Percentiles rank a stretch among this genome's conserved stretches.
These are phyloP conservation scores for Latrodectus geometricus DNA, from an alignment of 1,140 invertebrate genomes.

Conservation along the genomic window DNA sequence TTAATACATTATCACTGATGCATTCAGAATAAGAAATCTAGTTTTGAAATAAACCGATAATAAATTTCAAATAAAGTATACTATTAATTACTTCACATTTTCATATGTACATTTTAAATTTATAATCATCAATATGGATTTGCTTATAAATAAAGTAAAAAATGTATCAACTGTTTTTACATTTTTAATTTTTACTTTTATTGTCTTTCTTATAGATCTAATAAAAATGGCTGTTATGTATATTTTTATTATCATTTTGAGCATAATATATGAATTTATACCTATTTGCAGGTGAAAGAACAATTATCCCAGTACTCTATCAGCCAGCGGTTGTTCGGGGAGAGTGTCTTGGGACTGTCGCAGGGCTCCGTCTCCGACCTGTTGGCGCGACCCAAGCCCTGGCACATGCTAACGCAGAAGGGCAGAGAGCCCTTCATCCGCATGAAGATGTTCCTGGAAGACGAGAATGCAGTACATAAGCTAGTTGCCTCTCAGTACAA, in stretches of 20 bases:
- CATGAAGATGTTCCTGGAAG: constrained; percentile 98
- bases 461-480: constrained; percentile 96
- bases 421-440: constrained; percentile 96
- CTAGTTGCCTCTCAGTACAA: constrained; percentile 97
- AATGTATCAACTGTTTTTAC: no score
- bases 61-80: no score
- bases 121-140: no score
- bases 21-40: no score
- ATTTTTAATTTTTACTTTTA: no score
- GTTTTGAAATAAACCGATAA: no score
- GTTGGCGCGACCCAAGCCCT: constrained; percentile 93
- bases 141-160: no score
- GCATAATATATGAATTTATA: constrained; percentile 2
- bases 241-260: not conserved
- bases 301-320: constrained; percentile 98
- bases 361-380: constrained; percentile 96
- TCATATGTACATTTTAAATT: no score
- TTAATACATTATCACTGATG: no score
- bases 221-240: not conserved
- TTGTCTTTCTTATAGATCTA: no score
- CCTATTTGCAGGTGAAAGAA: constrained; percentile 83
- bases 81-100: no score
- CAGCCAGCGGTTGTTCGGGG: constrained; percentile 97
- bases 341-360: constrained; percentile 95
- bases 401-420: constrained; percentile 98